Base-by-base conservation (phyloP, 2,888 invertebrate genomes). In the Watsonalla cultraria region DNA sequence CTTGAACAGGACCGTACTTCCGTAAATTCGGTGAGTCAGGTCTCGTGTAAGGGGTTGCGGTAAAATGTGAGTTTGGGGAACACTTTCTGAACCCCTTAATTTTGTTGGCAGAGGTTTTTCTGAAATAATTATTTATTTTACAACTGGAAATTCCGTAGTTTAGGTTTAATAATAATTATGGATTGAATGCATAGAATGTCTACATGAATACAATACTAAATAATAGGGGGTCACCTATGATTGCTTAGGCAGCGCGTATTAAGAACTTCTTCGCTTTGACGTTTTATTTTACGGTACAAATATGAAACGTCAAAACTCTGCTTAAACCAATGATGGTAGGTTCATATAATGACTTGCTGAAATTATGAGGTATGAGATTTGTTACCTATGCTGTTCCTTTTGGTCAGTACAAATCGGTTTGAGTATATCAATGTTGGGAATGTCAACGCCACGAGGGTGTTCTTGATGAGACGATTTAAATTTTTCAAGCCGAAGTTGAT, bases 371-470 rank as follows among this genome's bases (percentile, higher is more conserved):
- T 42, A 9, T 42, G 7, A 13, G 13, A 45, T 9, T 13, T 6
- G 24, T 45, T 42, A 14, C 46, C 52, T 59, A 46, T 13, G 33
- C 15, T 8, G 5, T n/a, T 39, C 42, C 7, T 45, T 39, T 54
- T 51, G 15, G 5, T 35, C 8, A 7, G 14, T 7, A 47, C 54
- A 57, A 33, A 47, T 50, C 42, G 57, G 45, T 34, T 55, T 48
- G 9, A 56, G 42, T 47, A 59, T 61, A 52, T 69, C 54, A 46
- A 64, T 54, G 45, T 66, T 57, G 5, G 64, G 37, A 14, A 64
- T 55, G 51, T 61, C 60, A 58, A 62, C 59, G 15, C 56, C 47
- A 48, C 51, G 15, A 56, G 39, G 8, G 42, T 7, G 2, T n/a
- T 7, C 47, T 39, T 8, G 47, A 9, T 8, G 33, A 13, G 24